A percentile compares a stretch with the other conserved stretches of the same genome.
phyloP scores from a whole-genome alignment of 2,888 invertebrate species.

The Pachycephus smyrnensis region DNA sequence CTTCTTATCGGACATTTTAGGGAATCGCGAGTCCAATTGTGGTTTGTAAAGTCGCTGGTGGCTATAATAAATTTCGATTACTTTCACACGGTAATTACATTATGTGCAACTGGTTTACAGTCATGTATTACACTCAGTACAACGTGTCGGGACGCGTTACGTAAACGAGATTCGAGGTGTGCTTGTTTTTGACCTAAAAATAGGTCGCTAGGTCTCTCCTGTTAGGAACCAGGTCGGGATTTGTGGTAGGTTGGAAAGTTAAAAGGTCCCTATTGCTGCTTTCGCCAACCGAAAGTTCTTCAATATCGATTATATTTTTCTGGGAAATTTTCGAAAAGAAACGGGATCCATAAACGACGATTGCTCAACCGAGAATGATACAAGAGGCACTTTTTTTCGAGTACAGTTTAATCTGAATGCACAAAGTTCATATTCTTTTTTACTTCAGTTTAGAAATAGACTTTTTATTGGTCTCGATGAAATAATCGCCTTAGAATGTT shows the following conservation, averaged over 20 bases:
- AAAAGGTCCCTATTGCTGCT: constrained; percentile 28
- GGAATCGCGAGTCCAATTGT: neutral
- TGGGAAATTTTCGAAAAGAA: too few relatives aligned
- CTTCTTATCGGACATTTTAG: neutral
- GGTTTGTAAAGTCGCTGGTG: constrained; percentile 34
- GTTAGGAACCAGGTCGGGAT: neutral
- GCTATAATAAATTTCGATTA: constrained; percentile 52
- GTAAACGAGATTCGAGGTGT: constrained; percentile 17
- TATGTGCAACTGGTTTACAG: constrained; percentile 55
- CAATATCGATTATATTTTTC: too few relatives aligned
- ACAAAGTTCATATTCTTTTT: too few relatives aligned
- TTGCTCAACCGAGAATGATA: too few relatives aligned
- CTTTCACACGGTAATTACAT: constrained; percentile 54
- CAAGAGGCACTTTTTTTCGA: too few relatives aligned
- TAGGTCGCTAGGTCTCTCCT: constrained; percentile 24
- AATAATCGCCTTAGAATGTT: too few relatives aligned
- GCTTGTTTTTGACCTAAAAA: constrained; percentile 23
- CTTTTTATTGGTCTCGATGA: too few relatives aligned
- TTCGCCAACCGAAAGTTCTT: constrained; percentile 29
- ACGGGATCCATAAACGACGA: too few relatives aligned
- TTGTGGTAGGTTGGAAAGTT: neutral
- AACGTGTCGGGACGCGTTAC: constrained; percentile 32
- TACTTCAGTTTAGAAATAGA: too few relatives aligned
- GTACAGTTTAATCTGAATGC: too few relatives aligned
- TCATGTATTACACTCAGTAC: constrained; percentile 36